Percentiles rank a stretch among this genome's conserved stretches.
Conservation (phyloP, 2,797 vertebrate species). For the Anas bahamensis region DNA sequence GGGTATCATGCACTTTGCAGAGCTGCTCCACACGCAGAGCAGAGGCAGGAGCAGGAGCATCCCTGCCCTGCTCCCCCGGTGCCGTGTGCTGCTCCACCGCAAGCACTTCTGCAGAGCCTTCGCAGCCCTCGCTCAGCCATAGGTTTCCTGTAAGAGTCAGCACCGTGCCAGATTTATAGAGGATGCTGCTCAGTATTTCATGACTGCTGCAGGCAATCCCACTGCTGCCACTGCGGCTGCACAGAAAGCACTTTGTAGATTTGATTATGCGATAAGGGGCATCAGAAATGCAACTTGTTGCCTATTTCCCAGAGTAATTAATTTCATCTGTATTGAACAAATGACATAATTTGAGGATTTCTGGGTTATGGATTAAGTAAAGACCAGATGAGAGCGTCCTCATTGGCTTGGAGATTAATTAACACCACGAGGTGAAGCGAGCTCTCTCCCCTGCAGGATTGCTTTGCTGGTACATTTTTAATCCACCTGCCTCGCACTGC, state of each 20-base stretch:
- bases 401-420: constrained; percentile 66
- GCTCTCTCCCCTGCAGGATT: constrained; percentile 10
- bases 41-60: accelerated
- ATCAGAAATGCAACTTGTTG: constrained; percentile 66
- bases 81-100: not conserved
- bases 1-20: not conserved
- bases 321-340: constrained; percentile 72
- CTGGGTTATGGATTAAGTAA: constrained; percentile 73
- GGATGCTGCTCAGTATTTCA: not conserved
- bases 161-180: not conserved
- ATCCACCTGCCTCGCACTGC: not conserved
- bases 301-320: constrained; percentile 68
- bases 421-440: constrained; percentile 5
- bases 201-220: not conserved
- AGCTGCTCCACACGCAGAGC: not conserved
- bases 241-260: not conserved
- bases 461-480: not conserved
- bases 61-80: too few species aligned
- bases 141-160: not conserved
- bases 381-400: constrained; percentile 65
- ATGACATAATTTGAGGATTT: constrained; percentile 70
- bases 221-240: not conserved
- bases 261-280: not conserved
- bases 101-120: not conserved
- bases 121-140: not conserved